Percentiles rank a stretch among this genome's conserved stretches.
phyloP scores from a whole-genome alignment of 2,888 invertebrate species.

The Zele albiditarsus region DNA sequence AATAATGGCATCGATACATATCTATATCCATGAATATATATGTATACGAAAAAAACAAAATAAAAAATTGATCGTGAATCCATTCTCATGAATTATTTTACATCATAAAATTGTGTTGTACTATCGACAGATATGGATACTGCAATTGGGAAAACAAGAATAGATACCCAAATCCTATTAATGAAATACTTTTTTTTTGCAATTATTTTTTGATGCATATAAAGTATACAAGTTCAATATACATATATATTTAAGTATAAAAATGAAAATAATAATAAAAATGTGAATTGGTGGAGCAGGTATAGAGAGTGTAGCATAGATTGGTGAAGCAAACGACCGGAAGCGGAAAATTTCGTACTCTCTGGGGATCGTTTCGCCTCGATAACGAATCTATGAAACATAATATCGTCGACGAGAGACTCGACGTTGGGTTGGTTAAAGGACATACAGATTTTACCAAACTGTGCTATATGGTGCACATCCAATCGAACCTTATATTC shows the following conservation, averaged over 20 bases:
- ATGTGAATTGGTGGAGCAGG: neutral
- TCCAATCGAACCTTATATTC: constrained; percentile 31
- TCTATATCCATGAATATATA: neutral
- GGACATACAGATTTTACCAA: constrained; percentile 7
- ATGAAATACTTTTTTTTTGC: neutral
- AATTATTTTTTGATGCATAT: too few relatives aligned
- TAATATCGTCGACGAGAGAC: constrained; percentile 27
- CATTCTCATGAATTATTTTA: neutral
- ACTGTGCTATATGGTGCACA: constrained; percentile 29
- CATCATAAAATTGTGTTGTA: neutral
- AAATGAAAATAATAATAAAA: constrained; percentile 4
- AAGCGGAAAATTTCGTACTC: neutral
- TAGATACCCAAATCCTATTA: neutral
- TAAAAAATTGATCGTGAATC: neutral
- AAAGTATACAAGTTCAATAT: neutral
- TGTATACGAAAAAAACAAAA: neutral
- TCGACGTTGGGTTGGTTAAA: neutral
- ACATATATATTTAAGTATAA: neutral
- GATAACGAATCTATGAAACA: constrained; percentile 44
- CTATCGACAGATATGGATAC: neutral
- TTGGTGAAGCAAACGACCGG: constrained; percentile 14
- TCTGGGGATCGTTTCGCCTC: constrained; percentile 24
- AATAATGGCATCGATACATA: neutral
- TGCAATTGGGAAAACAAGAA: neutral
- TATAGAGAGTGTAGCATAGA: constrained; percentile 33